Base-by-base conservation (phyloP, 1,140 invertebrate genomes). In the Orchestia grillus region DNA sequence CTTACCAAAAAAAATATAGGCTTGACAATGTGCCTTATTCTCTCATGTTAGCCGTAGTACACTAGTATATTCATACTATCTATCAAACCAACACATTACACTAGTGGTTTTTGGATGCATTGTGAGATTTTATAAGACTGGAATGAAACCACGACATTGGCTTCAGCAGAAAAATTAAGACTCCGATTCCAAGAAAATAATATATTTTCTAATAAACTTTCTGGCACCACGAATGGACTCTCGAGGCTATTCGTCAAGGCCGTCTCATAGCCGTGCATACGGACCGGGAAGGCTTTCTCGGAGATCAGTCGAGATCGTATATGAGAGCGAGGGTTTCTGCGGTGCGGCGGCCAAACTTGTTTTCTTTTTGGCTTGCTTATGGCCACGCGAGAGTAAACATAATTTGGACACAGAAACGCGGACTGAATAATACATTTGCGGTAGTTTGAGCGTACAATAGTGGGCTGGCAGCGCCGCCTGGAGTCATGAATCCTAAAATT, bases 291-390 rank as follows among this genome's bases (percentile, higher is more conserved):
- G 43, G 88, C 88, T 90, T 44, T 90, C 43, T 90, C 88, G 15
- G 88, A 90, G 88, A 90, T 90, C 88, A 77, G 62, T 77, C 3
- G 36, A 41, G 41, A 44, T 44, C 88, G 88, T 36, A 44, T 90
- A 90, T 90, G 88, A 90, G 36, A 90, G 41, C 88, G 88, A 90
- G 88, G 43, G n/a, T 90, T 44, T 90, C 15, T 41, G 43, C 15
- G 41, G 88, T 90, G 43, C 43, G 41, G 43, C 41, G 28, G 43
- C 88, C n/a, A 90, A 90, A 90, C 88, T 90, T 90, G 88, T 90
- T 90, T 90, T 90, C 88, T 90, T 90, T 77, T 90, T 90, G 88
- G 88, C 88, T 90, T 94, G 92, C 92, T 94, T 94, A 94, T 94
- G 92, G 44, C 92, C 44, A 44, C 44, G 44, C 43, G 43, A 94